Conservation (phyloP, 2,797 vertebrate species). For the Nannoperca australis region DNA sequence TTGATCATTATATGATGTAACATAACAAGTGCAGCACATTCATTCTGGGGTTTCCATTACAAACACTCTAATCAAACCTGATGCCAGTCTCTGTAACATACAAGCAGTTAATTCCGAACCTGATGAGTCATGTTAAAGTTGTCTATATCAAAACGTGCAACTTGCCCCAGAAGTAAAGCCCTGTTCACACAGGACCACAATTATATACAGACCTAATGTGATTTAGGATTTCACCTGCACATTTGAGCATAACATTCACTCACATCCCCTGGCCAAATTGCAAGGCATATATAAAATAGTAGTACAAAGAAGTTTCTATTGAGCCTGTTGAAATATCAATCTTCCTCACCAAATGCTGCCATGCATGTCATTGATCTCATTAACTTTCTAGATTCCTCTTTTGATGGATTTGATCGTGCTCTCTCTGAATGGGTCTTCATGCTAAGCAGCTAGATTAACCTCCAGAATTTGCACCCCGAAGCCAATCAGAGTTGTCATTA, state of each 20-base stretch:
- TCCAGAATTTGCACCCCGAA: constrained; percentile 47
- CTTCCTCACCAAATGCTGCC: constrained; percentile 29
- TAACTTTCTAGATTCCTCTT: constrained; percentile 52
- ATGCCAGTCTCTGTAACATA: not conserved
- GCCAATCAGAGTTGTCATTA: constrained; percentile 63
- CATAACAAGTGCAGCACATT: not conserved
- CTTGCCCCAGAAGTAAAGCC: not conserved
- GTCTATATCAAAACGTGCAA: not conserved
- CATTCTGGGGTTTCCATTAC: not conserved
- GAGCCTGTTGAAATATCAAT: constrained; percentile 19
- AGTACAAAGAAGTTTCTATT: constrained; percentile 10
- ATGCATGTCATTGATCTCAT: constrained; percentile 59
- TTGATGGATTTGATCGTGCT: constrained; percentile 51
- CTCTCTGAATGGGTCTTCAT: constrained; percentile 40
- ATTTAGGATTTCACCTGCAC: not conserved
- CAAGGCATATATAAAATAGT: not conserved
- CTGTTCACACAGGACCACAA: not conserved
- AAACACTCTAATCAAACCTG: not conserved
- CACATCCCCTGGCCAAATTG: not conserved
- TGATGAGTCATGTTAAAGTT: constrained; percentile 2
- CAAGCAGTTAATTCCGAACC: not conserved
- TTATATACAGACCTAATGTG: not conserved
- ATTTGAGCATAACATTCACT: not conserved
- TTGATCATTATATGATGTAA: not conserved
- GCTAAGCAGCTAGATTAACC: constrained; percentile 57